Base-by-base conservation (phyloP, 2,888 invertebrate species). In the Coleophora deauratella region DNA sequence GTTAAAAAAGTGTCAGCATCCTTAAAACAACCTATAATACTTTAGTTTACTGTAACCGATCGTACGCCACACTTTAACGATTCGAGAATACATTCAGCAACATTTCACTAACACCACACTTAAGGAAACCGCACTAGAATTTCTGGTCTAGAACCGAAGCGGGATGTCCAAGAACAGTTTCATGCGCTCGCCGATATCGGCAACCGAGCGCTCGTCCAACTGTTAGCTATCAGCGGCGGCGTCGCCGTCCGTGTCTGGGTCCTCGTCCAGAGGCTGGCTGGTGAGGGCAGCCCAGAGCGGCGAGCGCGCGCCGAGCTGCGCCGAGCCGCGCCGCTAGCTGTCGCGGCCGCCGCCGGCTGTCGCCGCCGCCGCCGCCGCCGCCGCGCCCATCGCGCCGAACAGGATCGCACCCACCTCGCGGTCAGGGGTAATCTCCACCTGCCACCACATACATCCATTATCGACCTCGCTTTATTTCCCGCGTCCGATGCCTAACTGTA, bases 201-300 rank as follows among this genome's bases (percentile, higher is more conserved):
- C 78, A 49, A 88, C 86, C 51, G 85, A 72, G 66, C 76, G 81
- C 66, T 85, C 86, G 70, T 87, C 88, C 33, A 79, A 69, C 66
- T 88, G 89, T 80, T 89, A 88, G 88, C 88, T 89, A 65, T 78
- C 78, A 7, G 53, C 44, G 41, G 49, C 13, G 13, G 30, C 3
- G 14, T 49, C 49, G 35, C 38, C 40, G 35, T 50, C 52, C 13
- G 9, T 11, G 7, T 53, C 57, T 6, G 51, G 59, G 40, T 66
- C 70, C 42, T 78, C 78, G 57, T 81, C 82, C 9, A 84, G 71
- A 4, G 79, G 82, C 62, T 92, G 91, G 60, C 91, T 92, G 41
- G 94, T 94, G 56, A 94, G 87, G 40, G 94, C 91, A 39, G 92
- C 93, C 94, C 94, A 94, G 51, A 94, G 86, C 38, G 94, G 94